Conservation (phyloP, 2,113 vertebrate species). For the Trachemys scripta region DNA sequence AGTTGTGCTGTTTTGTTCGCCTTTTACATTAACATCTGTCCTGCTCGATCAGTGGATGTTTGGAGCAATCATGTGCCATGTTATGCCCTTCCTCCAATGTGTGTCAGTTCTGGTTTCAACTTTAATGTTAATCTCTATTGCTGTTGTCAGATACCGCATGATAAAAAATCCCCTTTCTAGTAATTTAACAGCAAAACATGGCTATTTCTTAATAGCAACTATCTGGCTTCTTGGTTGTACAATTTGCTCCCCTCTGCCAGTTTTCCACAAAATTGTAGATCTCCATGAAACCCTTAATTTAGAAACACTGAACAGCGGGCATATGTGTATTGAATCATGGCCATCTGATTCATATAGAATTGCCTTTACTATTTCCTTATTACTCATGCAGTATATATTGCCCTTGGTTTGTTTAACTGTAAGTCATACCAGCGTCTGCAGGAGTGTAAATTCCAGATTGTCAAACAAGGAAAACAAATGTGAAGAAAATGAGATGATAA, state of each 20-base stretch:
- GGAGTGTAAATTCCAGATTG: slow-evolving; percentile 81
- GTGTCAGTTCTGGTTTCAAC: slow-evolving; percentile 85
- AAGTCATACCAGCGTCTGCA: slow-evolving; percentile 87
- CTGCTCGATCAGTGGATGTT: slow-evolving; percentile 88
- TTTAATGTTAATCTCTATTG: slow-evolving; percentile 86
- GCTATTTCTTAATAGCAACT: slow-evolving; percentile 78
- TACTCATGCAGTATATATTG: slow-evolving; percentile 86
- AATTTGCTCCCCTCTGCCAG: slow-evolving; percentile 85
- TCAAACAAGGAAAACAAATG: slow-evolving; percentile 75
- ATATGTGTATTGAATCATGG: slow-evolving; percentile 85
- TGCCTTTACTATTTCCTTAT: slow-evolving; percentile 82
- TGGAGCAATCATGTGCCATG: slow-evolving; percentile 84
- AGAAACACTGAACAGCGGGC: slow-evolving; percentile 78
- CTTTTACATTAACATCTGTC: slow-evolving; percentile 84
- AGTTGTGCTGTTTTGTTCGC: slow-evolving; percentile 86
- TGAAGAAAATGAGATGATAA: slow-evolving; percentile 86
- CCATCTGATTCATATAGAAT: slow-evolving; percentile 85
- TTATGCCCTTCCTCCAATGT: slow-evolving; percentile 88
- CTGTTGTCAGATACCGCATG: slow-evolving; percentile 86
- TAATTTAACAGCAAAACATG: slow-evolving; percentile 83
- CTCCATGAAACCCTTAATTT: slow-evolving; percentile 81
- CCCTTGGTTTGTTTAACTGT: slow-evolving; percentile 82
- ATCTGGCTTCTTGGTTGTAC: slow-evolving; percentile 84
- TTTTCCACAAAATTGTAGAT: slow-evolving; percentile 85
- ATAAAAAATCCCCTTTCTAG: slow-evolving; percentile 85